Evolutionary conservation across 2,113 vertebrate species (phyloP), one percentile per base, ranked within the genome.

Genomic region (Equus quagga): DNA sequence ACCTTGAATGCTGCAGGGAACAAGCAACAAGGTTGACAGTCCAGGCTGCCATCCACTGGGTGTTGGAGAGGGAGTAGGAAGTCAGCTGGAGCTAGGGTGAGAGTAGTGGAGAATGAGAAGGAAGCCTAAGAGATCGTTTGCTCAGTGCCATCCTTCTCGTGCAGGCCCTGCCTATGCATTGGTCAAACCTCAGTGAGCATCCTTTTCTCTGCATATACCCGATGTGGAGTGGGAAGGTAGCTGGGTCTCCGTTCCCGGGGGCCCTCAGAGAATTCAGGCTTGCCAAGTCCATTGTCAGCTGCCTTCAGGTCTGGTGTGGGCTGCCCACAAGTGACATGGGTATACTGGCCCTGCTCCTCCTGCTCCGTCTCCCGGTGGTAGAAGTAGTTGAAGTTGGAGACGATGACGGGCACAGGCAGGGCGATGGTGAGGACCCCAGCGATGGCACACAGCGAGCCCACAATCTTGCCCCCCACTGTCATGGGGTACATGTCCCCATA

Each of bases 371-470:
- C 99, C 6, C 99, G 99, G 98, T 99, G 99, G 97, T 99, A 99
- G 98, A 99, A 99, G 98, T 99, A 99, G 98, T 99, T 99, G 98
- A 99, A 99, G 99, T 99, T 99, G 95, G 99, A 99, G 26, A 99
- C 99, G 0, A 99, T 99, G 94, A 99, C 99, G 0, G 99, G 99
- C 2, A 99, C 99, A 0, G 99, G 99, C 0, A 99, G 98, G 26
- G 99, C 99, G 9, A 99, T 99, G 96, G 99, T 99, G 5, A 99
- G 98, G 89, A 99, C 99, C 0, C 99, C 99, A 0, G 99, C 99
- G 0, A 99, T 99, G 97, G 99, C 99, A 67, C 99, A 99, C 97
- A 99, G 93, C 0, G 99, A 99, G 14, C 99, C 99, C 95, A 99
- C 99, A 5, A 99, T 99, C 98, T 99, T 99, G 65, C 99, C 99